Base-by-base conservation (phyloP, 2,797 vertebrate genomes). In the Bufotes viridis region DNA sequence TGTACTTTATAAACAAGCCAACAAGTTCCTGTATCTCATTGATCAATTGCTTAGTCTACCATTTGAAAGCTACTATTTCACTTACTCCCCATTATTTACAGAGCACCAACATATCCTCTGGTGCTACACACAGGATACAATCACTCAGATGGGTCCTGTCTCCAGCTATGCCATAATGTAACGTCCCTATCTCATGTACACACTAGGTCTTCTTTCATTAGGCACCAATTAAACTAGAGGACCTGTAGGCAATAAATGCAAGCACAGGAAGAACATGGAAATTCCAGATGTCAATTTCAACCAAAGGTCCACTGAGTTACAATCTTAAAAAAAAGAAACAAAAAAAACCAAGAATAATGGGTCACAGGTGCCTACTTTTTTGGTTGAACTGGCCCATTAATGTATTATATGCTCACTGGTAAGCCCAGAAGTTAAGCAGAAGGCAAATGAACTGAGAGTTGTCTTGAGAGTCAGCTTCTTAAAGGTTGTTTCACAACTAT, bases 1-100 rank as follows among this genome's bases (percentile, higher is more conserved):
- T 76, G 74, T 51, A 42, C 42, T 42, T 42, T 42, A 53, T 51
- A 76, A 76, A 76, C 74, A 76, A 76, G 49, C 12, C 22, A 78
- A 78, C 20, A 15, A n/a, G 14, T 53, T 78, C 74, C 74, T 78
- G 22, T 55, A 78, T 78, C 74, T 78, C 12, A 24, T 55, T 22
- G 74, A 14, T 55, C 15, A 53, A n/a, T 55, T 51, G 18, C 22
- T 78, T 24, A 78, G 53, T 13, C 22, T 24, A n/a, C 20, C 74
- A 22, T 55, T 24, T 14, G 49, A 78, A 14, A 53, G 49, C 20
- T n/a, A 22, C 22, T 78, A n/a, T 55, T 76, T 34, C 34, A 74
- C 70, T 3, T 18, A 34, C 49, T 42, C 1, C 49, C 42, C 42
- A 53, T 53, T n/a, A 51, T 6, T 76, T 24, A 55, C 55, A 53